Evolutionary conservation across 2,797 vertebrate species (phyloP).

Genomic region (Rhinophrynus dorsalis): DNA sequence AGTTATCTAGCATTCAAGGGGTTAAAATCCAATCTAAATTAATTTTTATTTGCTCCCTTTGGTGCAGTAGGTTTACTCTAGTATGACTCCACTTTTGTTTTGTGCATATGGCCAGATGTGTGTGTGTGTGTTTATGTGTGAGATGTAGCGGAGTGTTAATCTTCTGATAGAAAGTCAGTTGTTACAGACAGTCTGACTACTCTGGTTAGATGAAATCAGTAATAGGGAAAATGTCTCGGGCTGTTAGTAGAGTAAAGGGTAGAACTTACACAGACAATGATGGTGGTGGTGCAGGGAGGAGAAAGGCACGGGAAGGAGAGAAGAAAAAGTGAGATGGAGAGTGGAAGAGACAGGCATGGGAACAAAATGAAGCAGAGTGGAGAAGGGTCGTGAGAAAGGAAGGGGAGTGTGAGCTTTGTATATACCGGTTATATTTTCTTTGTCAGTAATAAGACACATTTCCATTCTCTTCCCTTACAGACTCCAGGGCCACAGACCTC

Average conservation of each 20-base stretch:
- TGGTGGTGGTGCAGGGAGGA: neutral
- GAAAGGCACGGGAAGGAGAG: neutral
- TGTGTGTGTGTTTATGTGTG: too few relatives aligned
- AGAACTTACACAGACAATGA: neutral
- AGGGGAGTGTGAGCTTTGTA: neutral
- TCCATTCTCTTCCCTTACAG: conserved; percentile 11
- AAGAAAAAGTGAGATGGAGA: neutral
- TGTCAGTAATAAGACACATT: neutral
- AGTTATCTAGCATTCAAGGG: too few relatives aligned
- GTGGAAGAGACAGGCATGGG: too few relatives aligned
- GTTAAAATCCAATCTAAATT: too few relatives aligned
- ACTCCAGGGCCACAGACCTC: neutral
- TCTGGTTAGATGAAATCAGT: conserved; percentile 24
- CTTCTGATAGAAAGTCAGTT: neutral
- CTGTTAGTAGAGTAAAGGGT: conserved; percentile 41
- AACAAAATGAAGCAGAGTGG: too few relatives aligned
- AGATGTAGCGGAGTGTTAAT: too few relatives aligned
- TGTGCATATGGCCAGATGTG: too few relatives aligned
- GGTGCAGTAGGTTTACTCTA: too few relatives aligned
- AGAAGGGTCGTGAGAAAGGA: too few relatives aligned
- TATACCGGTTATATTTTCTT: neutral
- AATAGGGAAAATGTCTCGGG: conserved; percentile 34
- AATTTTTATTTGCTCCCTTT: too few relatives aligned
- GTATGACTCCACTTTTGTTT: too few relatives aligned
- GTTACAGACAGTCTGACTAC: conserved; percentile 23